phyloP scores from a whole-genome alignment of 2,888 invertebrate species.

The Emesis russula region DNA sequence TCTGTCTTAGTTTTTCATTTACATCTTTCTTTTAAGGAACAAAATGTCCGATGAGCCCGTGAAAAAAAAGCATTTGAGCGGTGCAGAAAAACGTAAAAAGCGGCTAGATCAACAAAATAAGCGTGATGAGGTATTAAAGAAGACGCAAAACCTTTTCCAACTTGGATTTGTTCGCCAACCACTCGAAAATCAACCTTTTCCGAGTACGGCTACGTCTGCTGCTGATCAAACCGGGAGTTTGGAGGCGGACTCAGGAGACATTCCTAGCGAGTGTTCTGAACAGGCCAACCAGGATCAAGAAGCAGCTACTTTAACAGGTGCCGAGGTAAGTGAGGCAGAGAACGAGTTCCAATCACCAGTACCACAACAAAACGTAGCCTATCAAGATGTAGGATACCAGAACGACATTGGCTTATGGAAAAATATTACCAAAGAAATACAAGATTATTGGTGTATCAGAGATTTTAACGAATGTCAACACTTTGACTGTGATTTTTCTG shows the following conservation, averaged over 20 bases:
- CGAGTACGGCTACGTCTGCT: constrained; percentile 31
- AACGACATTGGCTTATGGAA: constrained; percentile 52
- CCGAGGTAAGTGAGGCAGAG: constrained; percentile 42
- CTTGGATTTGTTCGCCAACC: constrained; percentile 24
- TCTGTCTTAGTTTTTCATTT: neutral
- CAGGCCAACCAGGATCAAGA: constrained; percentile 44
- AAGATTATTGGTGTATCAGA: constrained; percentile 50
- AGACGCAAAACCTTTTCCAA: constrained; percentile 25
- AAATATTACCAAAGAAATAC: constrained; percentile 50
- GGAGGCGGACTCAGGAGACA: constrained; percentile 42
- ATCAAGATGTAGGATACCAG: constrained; percentile 47
- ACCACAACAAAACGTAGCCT: constrained; percentile 31
- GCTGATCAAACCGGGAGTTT: constrained; percentile 25
- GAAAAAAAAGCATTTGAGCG: constrained; percentile 44
- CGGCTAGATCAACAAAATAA: constrained; percentile 20
- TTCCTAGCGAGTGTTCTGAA: constrained; percentile 43
- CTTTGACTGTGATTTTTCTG: constrained; percentile 50
- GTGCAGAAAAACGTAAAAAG: constrained; percentile 46
- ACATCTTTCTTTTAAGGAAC: constrained; percentile 24
- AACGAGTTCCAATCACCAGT: constrained; percentile 33
- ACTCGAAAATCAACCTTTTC: constrained; percentile 33
- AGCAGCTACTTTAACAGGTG: constrained; percentile 35
- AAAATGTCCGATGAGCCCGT: constrained; percentile 45
- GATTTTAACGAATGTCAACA: constrained; percentile 43
- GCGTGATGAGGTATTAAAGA: constrained; percentile 21